Base-by-base conservation (phyloP, 30 jellyfish, hydroid and myxozoan species). In the Pelagia noctiluca region DNA sequence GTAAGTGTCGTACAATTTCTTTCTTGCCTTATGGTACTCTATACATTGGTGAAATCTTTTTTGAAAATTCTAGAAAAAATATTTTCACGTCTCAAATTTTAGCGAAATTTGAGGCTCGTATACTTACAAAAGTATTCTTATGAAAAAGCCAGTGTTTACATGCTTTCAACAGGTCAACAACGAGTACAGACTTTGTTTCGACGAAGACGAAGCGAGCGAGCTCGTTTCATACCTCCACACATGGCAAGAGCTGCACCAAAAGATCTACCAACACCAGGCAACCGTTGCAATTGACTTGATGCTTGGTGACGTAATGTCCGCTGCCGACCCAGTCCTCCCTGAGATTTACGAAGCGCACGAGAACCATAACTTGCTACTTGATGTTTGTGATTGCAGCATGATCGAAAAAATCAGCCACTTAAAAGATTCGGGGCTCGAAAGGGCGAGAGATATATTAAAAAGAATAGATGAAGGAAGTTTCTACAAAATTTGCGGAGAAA, bases 391-490 rank as follows among this genome's bases (percentile, higher is more conserved):
- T n/a, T n/a, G n/a, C 26, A 52, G 26, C 21, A 52, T 52, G 4
- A 52, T 52, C 2, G 26, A 25, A 8, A 8, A 30, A 4, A 52
- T 52, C 26, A 30, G 21, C 30, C 26, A 52, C 21, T 8, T 3
- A 3, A 30, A 52, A 52, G 68, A 52, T 19, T 8, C 12, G 21
- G 21, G 68, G 21, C 26, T 52, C 30, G 4, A 25, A 3, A 13
- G 5, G 54, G 76, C 76, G 28, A 63, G 28, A 28, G 76, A 63
- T 5, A 63, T 63, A 3, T 19, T 63, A 16, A 7, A 63, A 10
- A 30, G 76, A 30, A 63, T 63, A 4, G 18, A 63, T 2, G 50
- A 30, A 24, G 5, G 76, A 63, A 16, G 24, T 21, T 3, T 63
- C 3, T 63, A 63, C 53, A 63, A 25, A 3, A 5, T 63, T 25